Percentiles rank a stretch among this genome's conserved stretches.
phyloP scores from a whole-genome alignment of 2,113 vertebrate species.

The Leucosticte australis region DNA sequence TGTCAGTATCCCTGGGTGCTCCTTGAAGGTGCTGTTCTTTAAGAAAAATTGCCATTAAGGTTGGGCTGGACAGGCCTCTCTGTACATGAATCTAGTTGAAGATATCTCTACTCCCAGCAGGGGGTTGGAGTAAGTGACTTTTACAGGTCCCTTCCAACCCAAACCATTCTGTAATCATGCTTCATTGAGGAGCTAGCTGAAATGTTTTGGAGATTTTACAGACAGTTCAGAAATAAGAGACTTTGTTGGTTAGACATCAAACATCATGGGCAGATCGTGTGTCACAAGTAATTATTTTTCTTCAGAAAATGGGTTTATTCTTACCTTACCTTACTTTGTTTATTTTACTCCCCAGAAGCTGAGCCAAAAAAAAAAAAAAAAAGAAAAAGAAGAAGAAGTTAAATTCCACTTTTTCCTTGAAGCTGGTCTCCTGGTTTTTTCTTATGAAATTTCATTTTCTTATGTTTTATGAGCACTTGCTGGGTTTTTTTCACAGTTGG shows the following conservation, averaged over 20 bases:
- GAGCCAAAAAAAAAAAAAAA: background rate
- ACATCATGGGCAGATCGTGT: rapidly evolving
- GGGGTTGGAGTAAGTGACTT: background rate
- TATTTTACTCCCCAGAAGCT: background rate
- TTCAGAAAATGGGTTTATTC: background rate
- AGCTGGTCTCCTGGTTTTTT: background rate
- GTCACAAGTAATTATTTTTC: background rate
- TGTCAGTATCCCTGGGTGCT: background rate
- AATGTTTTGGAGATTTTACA: background rate
- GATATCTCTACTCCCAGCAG: background rate
- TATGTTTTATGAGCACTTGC: background rate
- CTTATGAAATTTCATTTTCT: background rate
- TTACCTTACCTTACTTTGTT: background rate
- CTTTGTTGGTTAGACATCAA: background rate
- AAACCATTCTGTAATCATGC: background rate
- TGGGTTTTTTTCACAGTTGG: background rate
- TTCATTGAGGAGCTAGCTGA: background rate
- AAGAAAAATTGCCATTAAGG: background rate
- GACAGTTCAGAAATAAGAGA: background rate
- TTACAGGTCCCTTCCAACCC: background rate
- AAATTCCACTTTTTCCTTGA: background rate
- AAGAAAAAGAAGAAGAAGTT: background rate
- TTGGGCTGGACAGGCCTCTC: rapidly evolving
- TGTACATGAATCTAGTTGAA: background rate
- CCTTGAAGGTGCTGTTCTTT: background rate